These are phyloP conservation scores for Eriosoma lanigerum DNA, from an alignment of 1,140 invertebrate genomes.

Conservation along the genomic window DNA sequence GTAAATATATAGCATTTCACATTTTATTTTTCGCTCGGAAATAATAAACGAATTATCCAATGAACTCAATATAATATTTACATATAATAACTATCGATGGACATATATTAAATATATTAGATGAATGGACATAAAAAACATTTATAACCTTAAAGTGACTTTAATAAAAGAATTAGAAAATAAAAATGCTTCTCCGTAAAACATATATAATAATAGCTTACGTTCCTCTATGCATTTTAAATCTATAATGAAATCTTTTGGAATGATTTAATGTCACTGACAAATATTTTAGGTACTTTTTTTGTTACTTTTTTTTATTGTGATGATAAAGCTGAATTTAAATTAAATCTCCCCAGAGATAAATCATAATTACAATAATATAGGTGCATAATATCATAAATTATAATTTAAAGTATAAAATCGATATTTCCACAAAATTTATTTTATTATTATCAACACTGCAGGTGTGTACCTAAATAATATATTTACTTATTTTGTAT, in stretches of 20 bases:
- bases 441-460: no score
- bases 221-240: neutral
- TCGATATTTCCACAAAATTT: neutral
- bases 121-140: neutral
- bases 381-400: neutral
- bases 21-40: no score
- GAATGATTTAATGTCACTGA: neutral
- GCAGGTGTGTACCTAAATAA: no score
- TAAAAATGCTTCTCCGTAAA: neutral
- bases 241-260: neutral
- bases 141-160: neutral
- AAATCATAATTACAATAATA: neutral
- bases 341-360: neutral
- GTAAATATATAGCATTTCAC: no score
- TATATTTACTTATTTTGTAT: no score
- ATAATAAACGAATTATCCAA: no score
- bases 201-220: neutral
- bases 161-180: neutral
- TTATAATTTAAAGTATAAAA: neutral
- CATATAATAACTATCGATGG: neutral
- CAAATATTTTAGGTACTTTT: neutral
- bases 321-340: neutral
- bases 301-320: neutral
- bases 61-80: neutral
- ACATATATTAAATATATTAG: conserved; percentile 10